A percentile compares a stretch with the other conserved stretches of the same genome.
phyloP scores from a whole-genome alignment of 2,113 vertebrate genomes.

The Tiliqua scincoides region DNA sequence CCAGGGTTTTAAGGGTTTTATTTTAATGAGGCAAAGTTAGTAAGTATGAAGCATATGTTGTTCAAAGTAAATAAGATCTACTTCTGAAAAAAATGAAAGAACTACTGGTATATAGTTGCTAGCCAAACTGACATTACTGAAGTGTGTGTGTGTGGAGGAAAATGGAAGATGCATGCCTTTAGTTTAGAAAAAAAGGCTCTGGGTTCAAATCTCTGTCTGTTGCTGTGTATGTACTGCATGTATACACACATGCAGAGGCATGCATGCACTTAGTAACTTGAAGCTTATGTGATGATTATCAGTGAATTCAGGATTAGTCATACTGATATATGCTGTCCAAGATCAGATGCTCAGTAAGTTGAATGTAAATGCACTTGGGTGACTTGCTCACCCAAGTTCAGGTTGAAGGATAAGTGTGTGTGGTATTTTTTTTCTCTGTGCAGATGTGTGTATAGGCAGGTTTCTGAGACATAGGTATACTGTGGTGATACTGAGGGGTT shows the following conservation, averaged over 20 bases:
- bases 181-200: background rate
- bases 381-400: background rate
- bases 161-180: constrained; percentile 6
- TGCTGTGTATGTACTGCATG: background rate
- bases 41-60: constrained; percentile 79
- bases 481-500: background rate
- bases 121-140: constrained; percentile 23
- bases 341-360: background rate
- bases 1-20: constrained; percentile 51
- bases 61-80: constrained; percentile 74
- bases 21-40: constrained; percentile 72
- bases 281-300: background rate
- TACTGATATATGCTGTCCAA: background rate
- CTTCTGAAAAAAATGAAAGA: constrained; percentile 54
- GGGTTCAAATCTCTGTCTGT: background rate
- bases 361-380: background rate
- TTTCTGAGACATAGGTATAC: fast-evolving
- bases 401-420: constrained; percentile 7
- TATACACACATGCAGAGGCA: background rate
- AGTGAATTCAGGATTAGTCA: background rate
- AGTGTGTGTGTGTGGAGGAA: constrained; percentile 64
- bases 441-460: fast-evolving
- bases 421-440: background rate
- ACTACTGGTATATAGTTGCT: constrained; percentile 49
- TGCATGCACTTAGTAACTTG: background rate